Percentiles rank a stretch among this genome's conserved stretches.
Evolutionary conservation across 2,113 vertebrate species (phyloP).

Genomic region (Ophiodon elongatus): DNA sequence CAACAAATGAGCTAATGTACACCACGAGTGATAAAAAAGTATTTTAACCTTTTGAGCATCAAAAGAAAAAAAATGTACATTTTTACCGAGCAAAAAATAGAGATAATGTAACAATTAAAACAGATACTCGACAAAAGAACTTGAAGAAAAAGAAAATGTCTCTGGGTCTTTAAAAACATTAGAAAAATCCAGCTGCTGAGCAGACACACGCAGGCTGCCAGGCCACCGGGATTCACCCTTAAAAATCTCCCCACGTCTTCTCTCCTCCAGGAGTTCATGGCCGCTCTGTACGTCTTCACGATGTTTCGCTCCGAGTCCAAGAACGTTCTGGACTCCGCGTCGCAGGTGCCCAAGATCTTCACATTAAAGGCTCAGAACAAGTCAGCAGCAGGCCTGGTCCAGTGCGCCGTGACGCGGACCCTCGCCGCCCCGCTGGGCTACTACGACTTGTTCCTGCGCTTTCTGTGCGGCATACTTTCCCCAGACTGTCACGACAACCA

Average conservation of each 20-base stretch:
- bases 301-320: slow-evolving; percentile 64
- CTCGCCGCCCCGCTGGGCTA: slow-evolving; percentile 44
- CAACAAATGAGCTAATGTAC: not conserved
- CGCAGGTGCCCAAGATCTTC: slow-evolving; percentile 15
- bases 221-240: not conserved
- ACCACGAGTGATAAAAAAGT: not conserved
- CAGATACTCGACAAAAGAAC: not conserved
- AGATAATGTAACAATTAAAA: not conserved
- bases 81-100: not conserved
- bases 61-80: not conserved
- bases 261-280: slow-evolving; percentile 81
- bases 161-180: not conserved
- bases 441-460: slow-evolving; percentile 81
- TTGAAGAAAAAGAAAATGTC: no score
- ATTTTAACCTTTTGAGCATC: not conserved
- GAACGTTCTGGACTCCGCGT: slow-evolving; percentile 62
- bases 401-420: slow-evolving; percentile 50
- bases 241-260: slow-evolving; percentile 4
- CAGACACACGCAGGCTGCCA: not conserved
- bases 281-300: slow-evolving; percentile 77
- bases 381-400: slow-evolving; percentile 59
- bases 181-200: not conserved
- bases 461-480: slow-evolving; percentile 78
- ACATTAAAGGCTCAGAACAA: slow-evolving; percentile 18
- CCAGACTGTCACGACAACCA: slow-evolving; percentile 55